phyloP scores from a whole-genome alignment of 2,113 vertebrate species.

The Malaclemys terrapin region DNA sequence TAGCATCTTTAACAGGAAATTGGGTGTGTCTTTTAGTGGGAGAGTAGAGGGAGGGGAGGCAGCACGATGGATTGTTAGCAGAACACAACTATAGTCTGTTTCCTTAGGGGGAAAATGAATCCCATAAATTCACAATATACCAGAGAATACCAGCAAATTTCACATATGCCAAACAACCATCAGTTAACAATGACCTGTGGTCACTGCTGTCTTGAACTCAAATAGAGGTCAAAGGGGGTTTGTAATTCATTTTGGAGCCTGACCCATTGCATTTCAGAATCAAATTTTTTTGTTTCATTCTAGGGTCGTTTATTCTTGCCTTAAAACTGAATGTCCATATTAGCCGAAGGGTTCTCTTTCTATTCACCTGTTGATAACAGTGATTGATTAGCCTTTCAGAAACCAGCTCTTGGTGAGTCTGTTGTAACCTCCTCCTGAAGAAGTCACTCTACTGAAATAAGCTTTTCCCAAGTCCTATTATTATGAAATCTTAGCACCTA shows the following conservation, averaged over 20 bases:
- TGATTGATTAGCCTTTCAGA: neutral
- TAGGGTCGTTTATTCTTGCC: neutral
- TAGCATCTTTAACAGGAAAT: neutral
- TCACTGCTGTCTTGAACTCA: conserved; percentile 31
- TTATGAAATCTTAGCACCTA: conserved; percentile 39
- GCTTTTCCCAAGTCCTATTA: conserved; percentile 17
- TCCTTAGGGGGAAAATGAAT: neutral
- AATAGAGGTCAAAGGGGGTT: conserved; percentile 50
- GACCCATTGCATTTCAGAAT: neutral
- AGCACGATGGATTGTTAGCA: neutral
- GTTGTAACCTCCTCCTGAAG: neutral
- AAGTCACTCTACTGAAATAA: neutral
- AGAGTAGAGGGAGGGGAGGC: neutral
- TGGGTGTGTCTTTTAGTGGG: neutral
- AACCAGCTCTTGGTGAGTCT: neutral
- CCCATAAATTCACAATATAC: neutral
- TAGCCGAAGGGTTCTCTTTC: neutral
- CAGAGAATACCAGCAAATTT: neutral
- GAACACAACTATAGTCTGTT: neutral
- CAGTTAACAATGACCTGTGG: conserved; percentile 22
- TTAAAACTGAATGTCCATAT: neutral
- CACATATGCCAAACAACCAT: neutral
- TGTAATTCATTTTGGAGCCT: conserved; percentile 34
- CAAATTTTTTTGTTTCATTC: neutral
- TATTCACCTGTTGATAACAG: neutral